Conservation (phyloP, 2,113 vertebrate genomes). For the Xiphias gladius region DNA sequence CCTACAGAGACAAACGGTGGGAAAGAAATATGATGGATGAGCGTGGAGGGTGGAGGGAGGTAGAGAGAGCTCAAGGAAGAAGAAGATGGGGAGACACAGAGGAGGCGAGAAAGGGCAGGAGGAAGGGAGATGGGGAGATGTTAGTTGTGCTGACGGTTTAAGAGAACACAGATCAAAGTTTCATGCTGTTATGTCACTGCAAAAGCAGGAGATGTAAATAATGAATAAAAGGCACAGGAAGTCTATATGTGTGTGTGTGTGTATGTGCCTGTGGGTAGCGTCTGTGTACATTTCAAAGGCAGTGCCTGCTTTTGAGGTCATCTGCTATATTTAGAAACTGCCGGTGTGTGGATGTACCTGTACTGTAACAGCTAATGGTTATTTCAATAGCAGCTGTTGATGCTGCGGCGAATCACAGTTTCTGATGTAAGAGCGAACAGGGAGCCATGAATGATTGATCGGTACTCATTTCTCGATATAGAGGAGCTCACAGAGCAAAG, state of each 20-base stretch:
- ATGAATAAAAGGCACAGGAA: constrained; percentile 66
- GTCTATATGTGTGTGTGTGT: constrained; percentile 25
- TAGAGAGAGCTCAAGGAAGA: constrained; percentile 18
- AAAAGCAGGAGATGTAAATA: constrained; percentile 72
- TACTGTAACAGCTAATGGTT: constrained; percentile 61
- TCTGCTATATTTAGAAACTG: constrained; percentile 63
- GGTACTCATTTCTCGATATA: constrained; percentile 40
- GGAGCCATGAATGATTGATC: constrained; percentile 75
- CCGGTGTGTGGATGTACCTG: constrained; percentile 43
- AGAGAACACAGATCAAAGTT: constrained; percentile 79
- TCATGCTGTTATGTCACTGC: constrained; percentile 82
- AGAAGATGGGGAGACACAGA: background rate
- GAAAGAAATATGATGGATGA: constrained; percentile 34
- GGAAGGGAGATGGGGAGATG: constrained; percentile 51
- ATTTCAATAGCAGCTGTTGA: constrained; percentile 63
- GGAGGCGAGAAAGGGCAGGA: constrained; percentile 6
- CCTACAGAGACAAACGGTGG: constrained; percentile 30
- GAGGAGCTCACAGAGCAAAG: constrained; percentile 47
- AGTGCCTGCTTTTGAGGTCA: constrained; percentile 60
- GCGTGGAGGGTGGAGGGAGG: constrained; percentile 6
- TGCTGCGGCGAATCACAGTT: constrained; percentile 65
- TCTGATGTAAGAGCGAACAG: constrained; percentile 60
- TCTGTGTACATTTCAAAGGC: constrained; percentile 57
- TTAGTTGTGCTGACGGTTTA: constrained; percentile 79
- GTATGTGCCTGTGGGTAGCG: constrained; percentile 19